Evolutionary conservation across 2,113 vertebrate species (phyloP).

Genomic region (Labeo catla): DNA sequence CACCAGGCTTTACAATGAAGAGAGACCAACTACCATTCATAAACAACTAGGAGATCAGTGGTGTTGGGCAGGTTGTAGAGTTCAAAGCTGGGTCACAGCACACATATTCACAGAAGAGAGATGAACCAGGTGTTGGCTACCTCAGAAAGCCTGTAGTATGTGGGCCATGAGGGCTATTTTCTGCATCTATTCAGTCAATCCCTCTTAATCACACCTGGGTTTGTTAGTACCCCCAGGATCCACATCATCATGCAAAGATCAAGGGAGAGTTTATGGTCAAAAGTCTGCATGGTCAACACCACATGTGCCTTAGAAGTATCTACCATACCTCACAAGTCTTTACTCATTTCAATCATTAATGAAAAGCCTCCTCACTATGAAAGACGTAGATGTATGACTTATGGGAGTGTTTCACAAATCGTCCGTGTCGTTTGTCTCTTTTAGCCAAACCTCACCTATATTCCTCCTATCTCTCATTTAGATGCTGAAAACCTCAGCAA

Average conservation of each 20-base stretch:
- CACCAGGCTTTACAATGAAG: constrained; percentile 32
- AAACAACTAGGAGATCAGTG: constrained; percentile 57
- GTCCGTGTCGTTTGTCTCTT: constrained; percentile 6
- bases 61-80: constrained; percentile 34
- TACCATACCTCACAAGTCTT: neutral
- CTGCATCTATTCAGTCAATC: constrained; percentile 45
- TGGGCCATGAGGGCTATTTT: constrained; percentile 70
- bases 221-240: constrained; percentile 54
- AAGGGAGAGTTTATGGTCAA: constrained; percentile 18
- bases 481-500: constrained; percentile 68
- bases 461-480: constrained; percentile 49
- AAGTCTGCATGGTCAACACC: neutral
- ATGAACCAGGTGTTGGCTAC: constrained; percentile 73
- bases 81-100: constrained; percentile 51
- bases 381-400: constrained; percentile 17
- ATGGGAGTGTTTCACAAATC: constrained; percentile 17
- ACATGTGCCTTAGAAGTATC: neutral
- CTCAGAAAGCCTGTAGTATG: constrained; percentile 66
- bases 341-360: constrained; percentile 11
- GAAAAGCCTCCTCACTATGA: constrained; percentile 37
- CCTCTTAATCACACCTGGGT: constrained; percentile 62
- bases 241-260: constrained; percentile 37
- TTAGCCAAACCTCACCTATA: constrained; percentile 45
- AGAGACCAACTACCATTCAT: constrained; percentile 43
- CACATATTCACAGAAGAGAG: constrained; percentile 50